phyloP scores from a whole-genome alignment of 2,797 vertebrate genomes.

The Anolis apletophallus region DNA sequence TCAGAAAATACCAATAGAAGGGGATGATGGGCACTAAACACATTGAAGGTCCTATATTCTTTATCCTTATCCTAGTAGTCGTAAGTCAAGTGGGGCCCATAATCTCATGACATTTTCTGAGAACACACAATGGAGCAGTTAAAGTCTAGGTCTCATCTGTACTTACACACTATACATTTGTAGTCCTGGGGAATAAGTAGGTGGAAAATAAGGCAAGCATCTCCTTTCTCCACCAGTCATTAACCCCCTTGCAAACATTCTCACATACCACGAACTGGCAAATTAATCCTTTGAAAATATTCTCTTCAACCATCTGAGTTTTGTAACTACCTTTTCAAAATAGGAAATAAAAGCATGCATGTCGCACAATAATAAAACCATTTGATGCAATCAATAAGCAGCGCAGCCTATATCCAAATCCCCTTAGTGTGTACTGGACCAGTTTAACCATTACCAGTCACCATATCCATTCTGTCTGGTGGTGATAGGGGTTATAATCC shows the following conservation, averaged over 20 bases:
- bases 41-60: too few species aligned
- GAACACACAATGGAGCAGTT: not conserved
- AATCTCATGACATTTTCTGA: not conserved
- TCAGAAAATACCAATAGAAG: too few species aligned
- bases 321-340: not conserved
- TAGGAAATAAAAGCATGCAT: not conserved
- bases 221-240: not conserved
- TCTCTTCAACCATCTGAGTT: not conserved
- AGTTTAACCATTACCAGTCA: too few species aligned
- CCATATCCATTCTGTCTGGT: too few species aligned
- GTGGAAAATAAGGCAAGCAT: not conserved
- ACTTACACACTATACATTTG: not conserved
- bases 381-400: not conserved
- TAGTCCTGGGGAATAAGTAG: not conserved
- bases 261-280: not conserved
- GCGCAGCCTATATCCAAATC: too few species aligned
- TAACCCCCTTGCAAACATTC: not conserved
- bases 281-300: not conserved
- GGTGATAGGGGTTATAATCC: too few species aligned
- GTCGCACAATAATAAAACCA: not conserved
- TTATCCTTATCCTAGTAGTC: not conserved
- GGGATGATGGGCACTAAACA: too few species aligned
- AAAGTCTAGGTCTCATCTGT: not conserved
- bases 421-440: too few species aligned
- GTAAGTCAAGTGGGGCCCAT: not conserved